Evolutionary conservation across 2,113 vertebrate species (phyloP).

Genomic region (Forbesichthys papilliferus): DNA sequence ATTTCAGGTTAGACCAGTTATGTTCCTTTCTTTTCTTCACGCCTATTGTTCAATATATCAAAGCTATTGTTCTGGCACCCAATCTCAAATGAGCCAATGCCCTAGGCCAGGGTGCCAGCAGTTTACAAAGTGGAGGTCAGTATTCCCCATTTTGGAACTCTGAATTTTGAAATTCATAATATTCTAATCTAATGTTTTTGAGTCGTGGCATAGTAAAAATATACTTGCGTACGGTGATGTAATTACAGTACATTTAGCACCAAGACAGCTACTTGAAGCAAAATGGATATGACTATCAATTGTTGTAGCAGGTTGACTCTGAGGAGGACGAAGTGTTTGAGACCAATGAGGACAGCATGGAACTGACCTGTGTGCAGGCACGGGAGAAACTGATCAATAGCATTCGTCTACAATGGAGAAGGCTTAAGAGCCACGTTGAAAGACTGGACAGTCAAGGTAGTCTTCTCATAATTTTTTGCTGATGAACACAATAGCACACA

Average conservation of each 20-base stretch:
- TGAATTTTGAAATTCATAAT: no score
- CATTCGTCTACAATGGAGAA: slow-evolving; percentile 95
- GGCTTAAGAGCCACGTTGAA: slow-evolving; percentile 90
- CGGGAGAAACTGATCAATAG: slow-evolving; percentile 93
- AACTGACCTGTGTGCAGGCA: slow-evolving; percentile 87
- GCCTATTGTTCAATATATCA: background rate
- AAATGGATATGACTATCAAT: background rate
- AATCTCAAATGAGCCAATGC: background rate
- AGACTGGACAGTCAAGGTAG: slow-evolving; percentile 92
- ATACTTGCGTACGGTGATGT: no score
- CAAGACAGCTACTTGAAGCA: no score
- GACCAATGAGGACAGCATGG: slow-evolving; percentile 82
- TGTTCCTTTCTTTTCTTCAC: background rate
- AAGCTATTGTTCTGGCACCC: background rate
- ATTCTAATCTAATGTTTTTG: no score
- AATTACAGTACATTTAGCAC: no score
- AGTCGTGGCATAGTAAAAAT: no score
- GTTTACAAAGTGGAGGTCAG: no score
- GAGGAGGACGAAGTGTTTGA: slow-evolving; percentile 87
- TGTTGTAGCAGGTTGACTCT: slow-evolving; percentile 71
- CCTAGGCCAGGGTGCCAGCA: background rate
- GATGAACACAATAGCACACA: no score
- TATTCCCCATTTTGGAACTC: no score
- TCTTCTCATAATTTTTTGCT: no score
- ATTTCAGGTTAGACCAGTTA: slow-evolving; percentile 71